Conservation (phyloP, 2,797 vertebrate genomes). For the Centropyge bicolor region DNA sequence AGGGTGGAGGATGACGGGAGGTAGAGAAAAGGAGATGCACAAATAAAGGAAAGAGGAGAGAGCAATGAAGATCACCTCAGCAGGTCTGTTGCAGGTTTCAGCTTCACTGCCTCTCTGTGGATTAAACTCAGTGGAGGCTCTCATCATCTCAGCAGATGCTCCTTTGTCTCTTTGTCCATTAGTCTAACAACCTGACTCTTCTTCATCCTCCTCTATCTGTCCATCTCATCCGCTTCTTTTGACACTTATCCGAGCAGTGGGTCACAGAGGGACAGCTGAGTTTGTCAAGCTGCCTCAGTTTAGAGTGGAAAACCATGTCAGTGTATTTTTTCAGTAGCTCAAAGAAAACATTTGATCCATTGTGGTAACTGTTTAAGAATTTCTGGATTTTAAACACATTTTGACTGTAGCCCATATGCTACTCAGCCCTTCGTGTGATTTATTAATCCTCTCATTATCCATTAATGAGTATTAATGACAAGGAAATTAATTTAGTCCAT, state of each 20-base stretch:
- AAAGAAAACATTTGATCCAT: neutral
- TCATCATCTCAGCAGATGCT: constrained; percentile 62
- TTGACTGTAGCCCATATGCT: too few relatives aligned
- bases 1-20: neutral
- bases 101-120: constrained; percentile 30
- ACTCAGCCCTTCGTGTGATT: too few relatives aligned
- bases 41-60: neutral
- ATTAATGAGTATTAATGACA: too few relatives aligned
- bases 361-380: too few relatives aligned
- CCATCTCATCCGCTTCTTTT: constrained; percentile 63
- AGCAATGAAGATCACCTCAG: constrained; percentile 15
- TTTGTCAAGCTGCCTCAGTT: constrained; percentile 9
- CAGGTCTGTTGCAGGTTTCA: constrained; percentile 21
- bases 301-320: neutral
- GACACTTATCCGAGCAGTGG: constrained; percentile 55
- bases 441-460: too few relatives aligned
- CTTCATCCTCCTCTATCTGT: constrained; percentile 59
- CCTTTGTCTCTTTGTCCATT: constrained; percentile 69
- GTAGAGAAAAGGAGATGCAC: neutral
- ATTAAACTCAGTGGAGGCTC: constrained; percentile 42
- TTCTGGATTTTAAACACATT: too few relatives aligned
- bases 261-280: constrained; percentile 33
- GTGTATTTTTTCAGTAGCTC: neutral
- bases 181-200: constrained; percentile 55
- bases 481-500: neutral